These are phyloP conservation scores for Brienomyrus brachyistius DNA, from an alignment of 2,113 vertebrate genomes.

Conservation along the genomic window DNA sequence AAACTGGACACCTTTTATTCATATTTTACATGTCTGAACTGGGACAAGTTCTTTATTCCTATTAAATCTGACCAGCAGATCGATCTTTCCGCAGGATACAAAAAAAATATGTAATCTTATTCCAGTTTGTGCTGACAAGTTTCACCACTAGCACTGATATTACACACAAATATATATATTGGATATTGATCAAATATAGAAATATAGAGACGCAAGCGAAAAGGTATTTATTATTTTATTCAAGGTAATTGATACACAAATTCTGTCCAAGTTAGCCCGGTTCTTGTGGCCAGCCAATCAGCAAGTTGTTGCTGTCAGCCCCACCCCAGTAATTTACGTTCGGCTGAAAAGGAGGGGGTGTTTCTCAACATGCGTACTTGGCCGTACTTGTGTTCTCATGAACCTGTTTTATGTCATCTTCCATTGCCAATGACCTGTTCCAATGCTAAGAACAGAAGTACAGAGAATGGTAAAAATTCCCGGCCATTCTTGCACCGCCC, in stretches of 20 bases:
- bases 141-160: neutral
- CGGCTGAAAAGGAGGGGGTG: neutral
- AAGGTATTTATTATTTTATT: neutral
- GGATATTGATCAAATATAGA: too few species aligned
- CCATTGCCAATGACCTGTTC: neutral
- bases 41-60: neutral
- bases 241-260: neutral
- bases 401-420: too few species aligned
- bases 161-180: too few species aligned
- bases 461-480: too few species aligned
- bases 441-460: neutral
- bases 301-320: neutral
- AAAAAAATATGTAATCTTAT: neutral
- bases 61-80: neutral
- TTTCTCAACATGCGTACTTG: neutral
- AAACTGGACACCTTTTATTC: neutral
- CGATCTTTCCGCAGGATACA: neutral
- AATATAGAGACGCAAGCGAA: too few species aligned
- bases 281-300: neutral
- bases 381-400: too few species aligned
- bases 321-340: neutral
- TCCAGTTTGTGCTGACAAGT: neutral
- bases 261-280: neutral
- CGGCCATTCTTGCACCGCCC: too few species aligned
- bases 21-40: neutral